Evolutionary conservation across 2,888 invertebrate species (phyloP).

Genomic region (Pandemis corylana): DNA sequence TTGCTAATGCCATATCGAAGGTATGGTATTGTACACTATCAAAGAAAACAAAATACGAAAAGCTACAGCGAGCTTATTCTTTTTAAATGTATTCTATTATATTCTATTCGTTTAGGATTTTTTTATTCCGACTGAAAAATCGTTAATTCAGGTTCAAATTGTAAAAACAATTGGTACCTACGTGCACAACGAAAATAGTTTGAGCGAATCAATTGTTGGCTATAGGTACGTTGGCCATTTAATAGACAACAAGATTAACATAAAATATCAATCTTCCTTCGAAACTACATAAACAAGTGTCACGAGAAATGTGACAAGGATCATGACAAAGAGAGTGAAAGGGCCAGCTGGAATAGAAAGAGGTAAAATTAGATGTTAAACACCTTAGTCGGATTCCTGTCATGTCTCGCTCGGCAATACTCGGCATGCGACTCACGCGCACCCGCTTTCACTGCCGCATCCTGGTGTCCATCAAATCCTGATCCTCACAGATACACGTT

Average conservation of each 20-base stretch:
- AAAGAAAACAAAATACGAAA: background rate
- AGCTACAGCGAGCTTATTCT: too few relatives aligned
- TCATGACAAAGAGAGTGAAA: constrained; percentile 70
- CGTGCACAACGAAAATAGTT: too few relatives aligned
- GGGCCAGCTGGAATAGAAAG: constrained; percentile 61
- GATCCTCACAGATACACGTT: constrained; percentile 17
- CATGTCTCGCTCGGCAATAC: constrained; percentile 64
- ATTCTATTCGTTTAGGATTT: too few relatives aligned
- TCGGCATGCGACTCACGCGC: constrained; percentile 72
- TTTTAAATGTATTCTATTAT: too few relatives aligned
- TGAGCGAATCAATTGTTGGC: too few relatives aligned
- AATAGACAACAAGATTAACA: too few relatives aligned
- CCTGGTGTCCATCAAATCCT: constrained; percentile 58
- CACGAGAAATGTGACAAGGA: constrained; percentile 14
- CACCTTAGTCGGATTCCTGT: constrained; percentile 73
- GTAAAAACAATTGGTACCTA: too few relatives aligned
- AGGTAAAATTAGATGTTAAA: constrained; percentile 77
- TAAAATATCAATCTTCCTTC: background rate
- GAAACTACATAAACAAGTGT: background rate
- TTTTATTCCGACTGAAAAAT: too few relatives aligned
- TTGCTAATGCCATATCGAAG: background rate
- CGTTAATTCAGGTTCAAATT: too few relatives aligned
- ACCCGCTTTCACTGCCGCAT: constrained; percentile 56
- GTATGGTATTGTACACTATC: background rate
- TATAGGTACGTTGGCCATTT: too few relatives aligned